A percentile compares a stretch with the other conserved stretches of the same genome.
phyloP scores from a whole-genome alignment of 2,888 invertebrate species.

The Rhagonycha fulva region DNA sequence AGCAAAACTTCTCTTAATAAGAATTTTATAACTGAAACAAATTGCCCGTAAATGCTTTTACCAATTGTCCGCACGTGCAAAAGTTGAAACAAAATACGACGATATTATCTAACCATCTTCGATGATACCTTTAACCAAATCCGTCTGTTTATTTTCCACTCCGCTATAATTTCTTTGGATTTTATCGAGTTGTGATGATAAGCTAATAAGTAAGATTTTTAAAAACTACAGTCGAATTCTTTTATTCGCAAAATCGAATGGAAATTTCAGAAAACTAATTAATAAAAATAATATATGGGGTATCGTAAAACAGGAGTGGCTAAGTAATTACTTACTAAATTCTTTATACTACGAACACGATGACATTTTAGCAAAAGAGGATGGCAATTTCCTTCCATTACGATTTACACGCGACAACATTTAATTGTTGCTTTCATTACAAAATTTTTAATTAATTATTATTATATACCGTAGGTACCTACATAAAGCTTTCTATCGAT shows the following conservation, averaged over 20 bases:
- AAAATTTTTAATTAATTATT: not conserved
- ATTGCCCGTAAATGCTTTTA: not conserved
- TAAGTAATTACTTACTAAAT: constrained; percentile 30
- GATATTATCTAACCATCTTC: too few relatives aligned
- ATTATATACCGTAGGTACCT: too few relatives aligned
- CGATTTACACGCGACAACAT: not conserved
- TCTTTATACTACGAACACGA: constrained; percentile 11
- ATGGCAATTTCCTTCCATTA: not conserved
- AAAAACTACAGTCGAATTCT: not conserved
- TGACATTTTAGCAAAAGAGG: constrained; percentile 18
- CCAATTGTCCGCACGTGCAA: not conserved
- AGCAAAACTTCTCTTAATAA: not conserved
- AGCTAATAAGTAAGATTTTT: not conserved
- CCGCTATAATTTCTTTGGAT: not conserved
- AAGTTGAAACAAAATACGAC: not conserved
- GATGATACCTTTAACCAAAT: too few relatives aligned
- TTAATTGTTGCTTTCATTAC: not conserved
- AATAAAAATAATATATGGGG: not conserved
- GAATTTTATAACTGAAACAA: not conserved
- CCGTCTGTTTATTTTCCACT: not conserved
- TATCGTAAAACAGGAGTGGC: constrained; percentile 14
- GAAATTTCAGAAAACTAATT: not conserved
- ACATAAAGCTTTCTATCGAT: too few relatives aligned
- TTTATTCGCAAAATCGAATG: not conserved
- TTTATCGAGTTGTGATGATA: too few relatives aligned